Evolutionary conservation across 2,888 invertebrate genomes (phyloP).

Genomic region (Sepioteuthis lessoniana): DNA sequence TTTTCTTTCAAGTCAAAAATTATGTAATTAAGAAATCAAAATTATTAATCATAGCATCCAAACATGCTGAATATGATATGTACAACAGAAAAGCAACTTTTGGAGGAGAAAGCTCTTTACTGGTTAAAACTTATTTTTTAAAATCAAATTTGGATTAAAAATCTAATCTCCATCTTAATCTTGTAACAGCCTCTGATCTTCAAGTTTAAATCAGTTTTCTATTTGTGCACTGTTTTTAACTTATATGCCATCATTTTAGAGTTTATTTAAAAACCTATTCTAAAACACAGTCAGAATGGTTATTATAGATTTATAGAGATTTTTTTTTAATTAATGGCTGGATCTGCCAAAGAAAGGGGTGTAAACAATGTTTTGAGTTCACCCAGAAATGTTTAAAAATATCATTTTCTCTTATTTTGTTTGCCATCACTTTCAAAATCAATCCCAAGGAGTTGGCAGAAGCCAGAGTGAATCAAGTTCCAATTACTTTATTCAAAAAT

Average conservation of each 20-base stretch:
- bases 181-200: background rate
- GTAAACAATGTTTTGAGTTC: background rate
- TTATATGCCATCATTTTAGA: background rate
- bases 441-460: background rate
- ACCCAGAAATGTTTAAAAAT: background rate
- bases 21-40: too few relatives aligned
- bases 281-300: background rate
- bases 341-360: background rate
- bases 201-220: background rate
- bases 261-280: background rate
- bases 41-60: too few relatives aligned
- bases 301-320: background rate
- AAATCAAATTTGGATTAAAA: too few relatives aligned
- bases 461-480: background rate
- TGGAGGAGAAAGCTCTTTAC: too few relatives aligned
- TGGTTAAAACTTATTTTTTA: too few relatives aligned
- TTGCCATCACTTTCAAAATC: background rate
- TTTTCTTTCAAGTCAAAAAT: too few relatives aligned
- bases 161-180: too few relatives aligned
- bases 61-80: too few relatives aligned
- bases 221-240: background rate
- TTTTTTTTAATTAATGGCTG: background rate
- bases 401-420: background rate
- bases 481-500: conserved; percentile 1
- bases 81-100: too few relatives aligned